Percentiles rank a stretch among this genome's conserved stretches.
Conservation (phyloP, 1,140 invertebrate genomes). For the Argopecten irradians region DNA sequence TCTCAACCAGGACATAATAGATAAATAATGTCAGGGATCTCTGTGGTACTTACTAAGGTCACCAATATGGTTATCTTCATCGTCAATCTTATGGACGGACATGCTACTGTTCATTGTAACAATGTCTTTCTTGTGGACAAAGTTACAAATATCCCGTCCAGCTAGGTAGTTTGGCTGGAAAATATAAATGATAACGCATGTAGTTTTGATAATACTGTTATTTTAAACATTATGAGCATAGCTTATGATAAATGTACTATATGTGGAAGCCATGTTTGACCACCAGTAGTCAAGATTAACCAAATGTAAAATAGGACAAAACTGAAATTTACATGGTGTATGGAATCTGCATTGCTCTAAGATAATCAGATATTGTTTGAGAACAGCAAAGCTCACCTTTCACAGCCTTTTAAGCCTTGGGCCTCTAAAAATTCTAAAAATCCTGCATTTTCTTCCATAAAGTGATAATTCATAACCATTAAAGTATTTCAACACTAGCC, state of each 20-base stretch:
- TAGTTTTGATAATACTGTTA: background rate
- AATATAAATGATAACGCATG: background rate
- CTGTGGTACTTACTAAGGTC: background rate
- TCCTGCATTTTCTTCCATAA: too few relatives aligned
- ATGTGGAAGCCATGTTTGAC: background rate
- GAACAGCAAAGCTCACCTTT: too few relatives aligned
- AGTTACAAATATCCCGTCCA: slow-evolving; percentile 58
- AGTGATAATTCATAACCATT: too few relatives aligned
- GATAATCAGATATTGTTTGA: too few relatives aligned
- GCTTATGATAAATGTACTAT: background rate
- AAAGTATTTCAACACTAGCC: too few relatives aligned
- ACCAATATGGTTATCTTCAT: background rate
- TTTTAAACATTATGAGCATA: background rate
- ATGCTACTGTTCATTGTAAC: slow-evolving; percentile 62
- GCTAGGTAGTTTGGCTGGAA: slow-evolving; percentile 58
- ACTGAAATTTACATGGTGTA: too few relatives aligned
- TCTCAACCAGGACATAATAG: too few relatives aligned
- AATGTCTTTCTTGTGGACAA: slow-evolving; percentile 61
- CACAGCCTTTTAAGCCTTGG: too few relatives aligned
- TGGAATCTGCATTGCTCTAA: too few relatives aligned
- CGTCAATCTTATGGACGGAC: background rate
- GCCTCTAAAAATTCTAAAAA: too few relatives aligned
- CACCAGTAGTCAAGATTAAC: background rate
- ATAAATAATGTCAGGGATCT: too few relatives aligned
- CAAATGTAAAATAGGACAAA: too few relatives aligned